Evolutionary conservation across 2,113 vertebrate species (phyloP).

Genomic region (Chaenogobius annularis): DNA sequence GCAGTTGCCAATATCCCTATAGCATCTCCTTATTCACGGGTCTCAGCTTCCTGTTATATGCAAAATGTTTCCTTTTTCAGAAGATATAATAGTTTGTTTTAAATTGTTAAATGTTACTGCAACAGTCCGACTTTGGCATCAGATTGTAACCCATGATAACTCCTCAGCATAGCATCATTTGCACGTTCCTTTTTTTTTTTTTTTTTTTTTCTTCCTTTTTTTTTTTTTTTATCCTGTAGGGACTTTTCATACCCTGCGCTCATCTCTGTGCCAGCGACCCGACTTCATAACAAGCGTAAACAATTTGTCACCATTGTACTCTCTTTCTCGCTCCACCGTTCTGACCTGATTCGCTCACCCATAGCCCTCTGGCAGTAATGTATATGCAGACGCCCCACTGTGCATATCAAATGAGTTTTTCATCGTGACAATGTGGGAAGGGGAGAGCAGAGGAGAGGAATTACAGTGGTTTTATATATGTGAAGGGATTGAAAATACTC

Average conservation of each 20-base stretch:
- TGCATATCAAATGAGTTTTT: conserved; percentile 48
- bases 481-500: background rate
- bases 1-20: conserved; percentile 7
- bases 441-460: background rate
- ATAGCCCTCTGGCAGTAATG: conserved; percentile 36
- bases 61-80: no score
- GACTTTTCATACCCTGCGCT: conserved; percentile 51
- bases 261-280: conserved; percentile 52
- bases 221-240: conserved; percentile 35
- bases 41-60: no score
- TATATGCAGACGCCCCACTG: conserved; percentile 34
- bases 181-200: conserved; percentile 35
- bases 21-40: conserved; percentile 4
- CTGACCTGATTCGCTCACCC: conserved; percentile 58
- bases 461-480: background rate
- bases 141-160: no score
- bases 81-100: no score
- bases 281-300: conserved; percentile 64
- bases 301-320: conserved; percentile 63
- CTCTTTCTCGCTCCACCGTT: conserved; percentile 25
- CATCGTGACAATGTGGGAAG: conserved; percentile 4
- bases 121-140: no score
- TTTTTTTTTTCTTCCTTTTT: no score
- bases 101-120: no score
- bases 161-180: conserved; percentile 16